Percentiles rank a stretch among this genome's conserved stretches.
These are phyloP conservation scores for Phrynosoma platyrhinos DNA, from an alignment of 2,113 vertebrate species.

Conservation along the genomic window DNA sequence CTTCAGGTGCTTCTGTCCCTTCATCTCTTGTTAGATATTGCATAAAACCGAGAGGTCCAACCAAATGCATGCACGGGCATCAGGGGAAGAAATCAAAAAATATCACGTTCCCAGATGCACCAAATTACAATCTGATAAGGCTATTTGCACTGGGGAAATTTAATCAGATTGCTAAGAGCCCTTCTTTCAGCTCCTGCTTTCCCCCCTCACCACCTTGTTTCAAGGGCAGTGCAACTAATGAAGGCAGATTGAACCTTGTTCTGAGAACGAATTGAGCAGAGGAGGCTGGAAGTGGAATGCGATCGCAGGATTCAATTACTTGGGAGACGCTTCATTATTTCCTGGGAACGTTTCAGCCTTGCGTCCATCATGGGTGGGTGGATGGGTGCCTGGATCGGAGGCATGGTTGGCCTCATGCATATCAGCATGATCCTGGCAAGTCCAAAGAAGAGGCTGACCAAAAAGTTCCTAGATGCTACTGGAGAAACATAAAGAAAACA, in stretches of 20 bases:
- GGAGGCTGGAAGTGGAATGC: constrained; percentile 49
- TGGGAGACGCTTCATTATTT: constrained; percentile 65
- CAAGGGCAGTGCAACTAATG: constrained; percentile 69
- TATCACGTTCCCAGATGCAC: constrained; percentile 45
- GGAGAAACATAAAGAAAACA: background rate
- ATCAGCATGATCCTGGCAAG: background rate
- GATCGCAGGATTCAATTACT: constrained; percentile 74
- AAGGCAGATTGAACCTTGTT: constrained; percentile 71
- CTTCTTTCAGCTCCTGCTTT: constrained; percentile 54
- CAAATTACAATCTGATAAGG: constrained; percentile 62
- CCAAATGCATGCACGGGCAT: background rate
- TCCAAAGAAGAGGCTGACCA: fast-evolving
- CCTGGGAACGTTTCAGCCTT: constrained; percentile 61
- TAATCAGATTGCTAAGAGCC: constrained; percentile 65
- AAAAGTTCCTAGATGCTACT: background rate
- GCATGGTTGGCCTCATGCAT: background rate
- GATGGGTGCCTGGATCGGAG: constrained; percentile 39
- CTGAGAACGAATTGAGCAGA: constrained; percentile 62
- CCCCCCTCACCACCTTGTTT: constrained; percentile 43
- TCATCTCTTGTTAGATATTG: constrained; percentile 43
- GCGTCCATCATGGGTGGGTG: constrained; percentile 50
- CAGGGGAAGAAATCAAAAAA: constrained; percentile 55
- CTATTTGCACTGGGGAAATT: constrained; percentile 66
- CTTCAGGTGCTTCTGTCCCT: background rate
- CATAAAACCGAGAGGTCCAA: background rate